Evolutionary conservation across 2,888 invertebrate species (phyloP), one percentile per base, ranked within the genome.

Genomic region (Clusia tigrina): DNA sequence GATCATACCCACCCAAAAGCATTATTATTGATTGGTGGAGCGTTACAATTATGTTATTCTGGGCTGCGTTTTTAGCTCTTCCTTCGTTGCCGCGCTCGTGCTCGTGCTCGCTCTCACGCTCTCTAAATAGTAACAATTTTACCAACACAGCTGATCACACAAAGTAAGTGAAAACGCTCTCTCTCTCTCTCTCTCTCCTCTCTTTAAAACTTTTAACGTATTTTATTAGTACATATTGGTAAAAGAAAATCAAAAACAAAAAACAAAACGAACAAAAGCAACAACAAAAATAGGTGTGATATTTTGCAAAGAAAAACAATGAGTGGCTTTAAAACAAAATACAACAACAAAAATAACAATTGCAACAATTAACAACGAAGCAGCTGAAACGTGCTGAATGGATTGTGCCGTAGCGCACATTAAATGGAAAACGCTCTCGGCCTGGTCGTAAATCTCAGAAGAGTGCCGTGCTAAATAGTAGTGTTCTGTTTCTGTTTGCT

Each of bases 31-130:
- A 10, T 57, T 58, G 58, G 48, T 54, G 20, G 58, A 58, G 63
- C 64, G 58, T 67, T 69, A 68, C 59, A 61, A 62, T 64, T 71
- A 68, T 76, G 79, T 74, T 78, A 76, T 78, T 69, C 74, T 78
- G 78, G 78, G 78, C 76, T 67, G n/a, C n/a, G 75, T 74, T 75
- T 67, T 66, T 66, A 63, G 58, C 32, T 38, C 51, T 56, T 15
- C 20, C 3, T 48, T 20, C 20, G 32, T 12, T 9, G 32, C n/a
- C n/a, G n/a, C n/a, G n/a, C n/a, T n/a, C n/a, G n/a, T n/a, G n/a
- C 32, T 32, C 32, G 6, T 12, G 6, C 32, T 32, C 32, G 6
- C 32, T 32, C 32, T 32, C 32, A 9, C 32, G 6, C 32, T 32
- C 12, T 12, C 32, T 32, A 32, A 32, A 32, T 12, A 9, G 6